phyloP scores from a whole-genome alignment of 2,888 invertebrate genomes.

The Elgonia sp. region DNA sequence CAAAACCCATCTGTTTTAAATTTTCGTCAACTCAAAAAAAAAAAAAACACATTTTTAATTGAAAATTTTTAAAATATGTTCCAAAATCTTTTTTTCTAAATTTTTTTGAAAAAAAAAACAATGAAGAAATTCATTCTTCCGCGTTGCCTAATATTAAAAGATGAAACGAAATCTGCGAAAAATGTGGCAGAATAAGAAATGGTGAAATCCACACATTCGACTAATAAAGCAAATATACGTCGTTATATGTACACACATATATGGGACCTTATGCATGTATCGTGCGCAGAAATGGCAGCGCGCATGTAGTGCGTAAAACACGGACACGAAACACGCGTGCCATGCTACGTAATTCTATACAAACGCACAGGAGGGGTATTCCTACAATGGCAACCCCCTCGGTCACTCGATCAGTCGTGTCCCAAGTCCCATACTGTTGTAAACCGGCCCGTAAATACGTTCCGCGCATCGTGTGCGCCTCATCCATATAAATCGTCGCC shows the following conservation, averaged over 20 bases:
- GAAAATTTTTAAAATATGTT: too few relatives aligned
- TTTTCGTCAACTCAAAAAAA: too few relatives aligned
- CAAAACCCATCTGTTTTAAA: too few relatives aligned
- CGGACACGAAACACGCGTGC: conserved; percentile 66
- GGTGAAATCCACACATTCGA: background rate
- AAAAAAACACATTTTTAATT: too few relatives aligned
- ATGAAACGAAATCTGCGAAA: background rate
- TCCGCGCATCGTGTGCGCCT: conserved; percentile 68
- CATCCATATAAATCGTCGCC: conserved; percentile 49
- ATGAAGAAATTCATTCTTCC: too few relatives aligned
- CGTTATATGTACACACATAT: conserved; percentile 29
- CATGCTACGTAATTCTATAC: conserved; percentile 84
- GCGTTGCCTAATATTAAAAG: too few relatives aligned
- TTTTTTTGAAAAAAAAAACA: too few relatives aligned
- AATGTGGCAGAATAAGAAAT: background rate
- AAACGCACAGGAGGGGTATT: conserved; percentile 85
- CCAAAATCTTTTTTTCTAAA: too few relatives aligned
- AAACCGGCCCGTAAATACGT: conserved; percentile 79
- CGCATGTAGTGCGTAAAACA: conserved; percentile 53
- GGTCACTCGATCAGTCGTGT: conserved; percentile 87
- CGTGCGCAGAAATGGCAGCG: conserved; percentile 32
- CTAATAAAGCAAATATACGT: conserved; percentile 14
- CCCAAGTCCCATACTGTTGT: conserved; percentile 84
- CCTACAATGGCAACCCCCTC: conserved; percentile 86
- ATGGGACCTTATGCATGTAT: background rate